phyloP scores from a whole-genome alignment of 2,797 vertebrate genomes.

The Sphenopsis melanotis region DNA sequence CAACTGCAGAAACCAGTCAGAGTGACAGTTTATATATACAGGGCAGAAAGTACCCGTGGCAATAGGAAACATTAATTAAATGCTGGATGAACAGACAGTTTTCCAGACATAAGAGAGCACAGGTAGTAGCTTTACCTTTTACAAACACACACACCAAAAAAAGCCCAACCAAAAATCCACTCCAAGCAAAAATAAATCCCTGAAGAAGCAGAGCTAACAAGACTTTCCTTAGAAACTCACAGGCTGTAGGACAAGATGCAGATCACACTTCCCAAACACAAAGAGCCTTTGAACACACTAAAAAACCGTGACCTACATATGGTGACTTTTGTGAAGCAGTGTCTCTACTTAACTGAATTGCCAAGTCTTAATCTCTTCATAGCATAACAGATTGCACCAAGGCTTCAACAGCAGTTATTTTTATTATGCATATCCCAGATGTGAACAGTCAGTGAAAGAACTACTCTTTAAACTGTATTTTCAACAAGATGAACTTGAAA shows the following conservation, averaged over 20 bases:
- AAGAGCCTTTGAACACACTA: not conserved
- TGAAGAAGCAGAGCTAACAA: not conserved
- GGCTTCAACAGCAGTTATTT: slow-evolving; percentile 13
- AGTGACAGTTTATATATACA: fast-evolving
- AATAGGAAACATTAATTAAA: not conserved
- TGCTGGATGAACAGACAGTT: not conserved
- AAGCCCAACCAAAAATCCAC: not conserved
- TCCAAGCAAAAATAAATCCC: not conserved
- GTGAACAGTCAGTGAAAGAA: not conserved
- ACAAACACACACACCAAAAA: not conserved
- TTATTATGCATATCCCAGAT: not conserved
- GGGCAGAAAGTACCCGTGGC: not conserved
- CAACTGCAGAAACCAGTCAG: not conserved
- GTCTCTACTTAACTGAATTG: not conserved
- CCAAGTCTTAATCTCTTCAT: not conserved
- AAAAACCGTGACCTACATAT: slow-evolving; percentile 32
- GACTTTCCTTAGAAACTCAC: not conserved
- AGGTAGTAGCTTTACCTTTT: not conserved
- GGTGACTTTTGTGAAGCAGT: not conserved
- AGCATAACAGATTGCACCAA: slow-evolving; percentile 15
- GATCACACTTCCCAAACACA: not conserved
- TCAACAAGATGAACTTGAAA: not conserved
- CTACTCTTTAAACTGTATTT: not conserved
- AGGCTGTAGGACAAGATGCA: not conserved
- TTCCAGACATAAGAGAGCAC: not conserved